Evolutionary conservation across 2,888 invertebrate genomes (phyloP).

Genomic region (Pantelozetes paolii): DNA sequence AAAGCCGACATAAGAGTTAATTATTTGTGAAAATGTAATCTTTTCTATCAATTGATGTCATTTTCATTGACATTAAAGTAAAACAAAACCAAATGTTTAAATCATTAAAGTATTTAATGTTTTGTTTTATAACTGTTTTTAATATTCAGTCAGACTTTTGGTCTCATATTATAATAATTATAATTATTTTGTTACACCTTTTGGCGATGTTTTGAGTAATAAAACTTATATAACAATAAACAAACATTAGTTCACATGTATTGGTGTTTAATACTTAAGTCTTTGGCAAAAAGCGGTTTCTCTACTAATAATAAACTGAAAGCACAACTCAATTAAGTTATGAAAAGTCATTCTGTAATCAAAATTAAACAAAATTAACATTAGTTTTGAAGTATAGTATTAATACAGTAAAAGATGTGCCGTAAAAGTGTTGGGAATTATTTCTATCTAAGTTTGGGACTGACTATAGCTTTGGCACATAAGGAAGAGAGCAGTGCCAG

Average conservation of each 20-base stretch:
- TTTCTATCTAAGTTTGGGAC: not conserved
- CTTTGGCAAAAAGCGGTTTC: constrained; percentile 5
- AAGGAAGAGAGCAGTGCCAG: constrained; percentile 5
- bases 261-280: constrained; percentile 5
- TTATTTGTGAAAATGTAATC: no score
- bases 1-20: no score
- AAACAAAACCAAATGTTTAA: no score
- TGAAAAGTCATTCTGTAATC: not conserved
- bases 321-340: not conserved
- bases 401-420: not conserved
- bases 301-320: constrained; percentile 26
- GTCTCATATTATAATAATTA: not conserved
- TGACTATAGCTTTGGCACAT: not conserved
- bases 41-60: no score
- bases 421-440: not conserved
- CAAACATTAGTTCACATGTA: not conserved
- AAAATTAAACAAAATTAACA: not conserved
- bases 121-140: not conserved
- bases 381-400: not conserved
- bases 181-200: not conserved
- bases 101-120: not conserved
- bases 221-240: constrained; percentile 17
- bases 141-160: not conserved
- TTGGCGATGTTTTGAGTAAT: constrained; percentile 7
- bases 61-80: no score